Evolutionary conservation across 2,888 invertebrate species (phyloP).

Genomic region (Sialis fuliginosa): DNA sequence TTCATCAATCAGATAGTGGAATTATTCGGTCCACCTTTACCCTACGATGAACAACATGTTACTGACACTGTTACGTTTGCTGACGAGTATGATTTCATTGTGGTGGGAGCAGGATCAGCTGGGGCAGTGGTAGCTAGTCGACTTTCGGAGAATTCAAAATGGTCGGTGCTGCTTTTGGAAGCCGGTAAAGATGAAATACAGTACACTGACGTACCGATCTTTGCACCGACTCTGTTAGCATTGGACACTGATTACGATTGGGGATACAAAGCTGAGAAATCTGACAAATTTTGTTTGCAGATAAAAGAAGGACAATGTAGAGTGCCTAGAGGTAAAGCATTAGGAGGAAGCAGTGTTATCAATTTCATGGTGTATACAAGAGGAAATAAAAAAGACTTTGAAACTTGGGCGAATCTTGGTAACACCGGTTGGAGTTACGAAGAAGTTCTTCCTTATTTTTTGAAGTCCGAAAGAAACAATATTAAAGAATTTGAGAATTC

Average conservation of each 20-base stretch:
- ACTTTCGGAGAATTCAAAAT: conserved; percentile 46
- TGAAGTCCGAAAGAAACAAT: conserved; percentile 55
- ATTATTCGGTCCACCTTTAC: not conserved
- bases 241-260: conserved; percentile 43
- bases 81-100: conserved; percentile 39
- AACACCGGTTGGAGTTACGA: conserved; percentile 66
- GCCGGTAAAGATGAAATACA: conserved; percentile 64
- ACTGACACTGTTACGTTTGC: conserved; percentile 16
- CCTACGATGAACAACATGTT: not conserved
- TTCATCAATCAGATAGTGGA: no score
- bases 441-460: conserved; percentile 58
- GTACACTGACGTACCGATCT: conserved; percentile 56
- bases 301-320: conserved; percentile 37
- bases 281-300: conserved; percentile 28
- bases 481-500: conserved; percentile 38
- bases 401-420: conserved; percentile 62
- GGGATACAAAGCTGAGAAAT: conserved; percentile 51
- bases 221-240: conserved; percentile 37
- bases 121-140: conserved; percentile 67
- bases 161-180: conserved; percentile 57
- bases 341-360: conserved; percentile 69
- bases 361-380: conserved; percentile 75
- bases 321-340: conserved; percentile 58
- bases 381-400: conserved; percentile 63
- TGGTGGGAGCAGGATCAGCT: conserved; percentile 37